Evolutionary conservation across 2,888 invertebrate genomes (phyloP).

Genomic region (Torymus aiolomorphi): DNA sequence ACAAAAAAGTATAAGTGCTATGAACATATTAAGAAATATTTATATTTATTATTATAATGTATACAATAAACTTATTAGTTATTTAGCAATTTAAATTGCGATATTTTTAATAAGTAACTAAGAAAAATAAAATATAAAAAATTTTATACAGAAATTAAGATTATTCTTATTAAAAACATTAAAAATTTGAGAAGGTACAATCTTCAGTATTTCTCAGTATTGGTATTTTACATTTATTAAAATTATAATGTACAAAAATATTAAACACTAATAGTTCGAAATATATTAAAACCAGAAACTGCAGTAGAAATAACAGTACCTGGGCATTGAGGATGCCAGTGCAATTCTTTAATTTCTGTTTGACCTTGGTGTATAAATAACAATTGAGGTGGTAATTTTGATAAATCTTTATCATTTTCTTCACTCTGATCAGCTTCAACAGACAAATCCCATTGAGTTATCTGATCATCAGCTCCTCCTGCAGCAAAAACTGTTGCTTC

Average conservation of each 20-base stretch:
- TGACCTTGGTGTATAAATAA: slow-evolving; percentile 99
- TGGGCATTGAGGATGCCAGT: slow-evolving; percentile 98
- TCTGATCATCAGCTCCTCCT: slow-evolving; percentile 95
- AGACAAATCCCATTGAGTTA: slow-evolving; percentile 97
- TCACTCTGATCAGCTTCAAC: slow-evolving; percentile 87
- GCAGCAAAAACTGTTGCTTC: slow-evolving; percentile 96
- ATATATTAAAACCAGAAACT: slow-evolving; percentile 96
- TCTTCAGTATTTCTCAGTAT: too few relatives aligned
- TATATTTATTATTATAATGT: too few relatives aligned
- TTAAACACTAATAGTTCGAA: slow-evolving; percentile 97
- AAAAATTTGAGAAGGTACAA: too few relatives aligned
- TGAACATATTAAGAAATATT: too few relatives aligned
- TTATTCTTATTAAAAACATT: too few relatives aligned
- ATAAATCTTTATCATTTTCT: slow-evolving; percentile 73
- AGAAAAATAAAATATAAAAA: too few relatives aligned
- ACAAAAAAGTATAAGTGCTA: too few relatives aligned
- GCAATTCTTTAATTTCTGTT: slow-evolving; percentile 97
- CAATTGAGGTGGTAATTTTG: slow-evolving; percentile 92
- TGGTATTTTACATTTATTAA: slow-evolving; percentile 42
- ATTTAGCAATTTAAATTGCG: too few relatives aligned
- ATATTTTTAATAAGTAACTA: too few relatives aligned
- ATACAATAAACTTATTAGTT: too few relatives aligned
- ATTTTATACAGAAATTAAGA: too few relatives aligned
- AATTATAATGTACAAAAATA: slow-evolving; percentile 49
- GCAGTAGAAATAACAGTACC: slow-evolving; percentile 96